phyloP scores from a whole-genome alignment of 2,797 vertebrate species.

The Necrosyrtes monachus region DNA sequence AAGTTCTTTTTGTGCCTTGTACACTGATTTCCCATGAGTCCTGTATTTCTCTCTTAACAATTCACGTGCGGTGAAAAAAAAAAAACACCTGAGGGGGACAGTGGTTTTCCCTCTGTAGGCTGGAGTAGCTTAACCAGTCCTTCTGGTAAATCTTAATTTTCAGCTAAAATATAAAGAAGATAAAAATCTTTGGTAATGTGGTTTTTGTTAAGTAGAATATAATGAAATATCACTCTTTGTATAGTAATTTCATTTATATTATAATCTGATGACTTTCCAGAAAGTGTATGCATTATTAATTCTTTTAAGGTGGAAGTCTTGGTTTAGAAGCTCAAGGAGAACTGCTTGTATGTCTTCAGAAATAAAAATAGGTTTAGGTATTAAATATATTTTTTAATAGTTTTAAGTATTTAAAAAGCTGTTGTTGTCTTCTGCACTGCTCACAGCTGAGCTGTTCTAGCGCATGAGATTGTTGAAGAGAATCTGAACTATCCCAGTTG shows the following conservation, averaged over 20 bases:
- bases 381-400: background rate
- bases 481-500: background rate
- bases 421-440: background rate
- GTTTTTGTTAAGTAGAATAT: background rate
- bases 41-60: background rate
- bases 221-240: background rate
- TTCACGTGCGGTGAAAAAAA: background rate
- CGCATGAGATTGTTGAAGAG: fast-evolving
- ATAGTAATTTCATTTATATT: background rate
- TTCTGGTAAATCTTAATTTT: background rate
- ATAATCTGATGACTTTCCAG: background rate
- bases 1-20: background rate
- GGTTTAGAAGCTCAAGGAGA: background rate
- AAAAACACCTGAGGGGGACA: background rate
- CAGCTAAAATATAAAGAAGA: background rate
- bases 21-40: background rate
- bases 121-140: background rate
- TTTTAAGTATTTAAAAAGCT: background rate
- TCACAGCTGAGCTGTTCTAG: background rate
- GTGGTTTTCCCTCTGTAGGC: background rate
- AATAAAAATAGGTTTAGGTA: background rate
- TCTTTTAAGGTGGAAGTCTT: background rate
- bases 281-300: background rate
- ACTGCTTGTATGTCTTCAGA: background rate
- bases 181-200: background rate